Conservation (phyloP, 2,797 vertebrate species). For the Graptemys geographica region DNA sequence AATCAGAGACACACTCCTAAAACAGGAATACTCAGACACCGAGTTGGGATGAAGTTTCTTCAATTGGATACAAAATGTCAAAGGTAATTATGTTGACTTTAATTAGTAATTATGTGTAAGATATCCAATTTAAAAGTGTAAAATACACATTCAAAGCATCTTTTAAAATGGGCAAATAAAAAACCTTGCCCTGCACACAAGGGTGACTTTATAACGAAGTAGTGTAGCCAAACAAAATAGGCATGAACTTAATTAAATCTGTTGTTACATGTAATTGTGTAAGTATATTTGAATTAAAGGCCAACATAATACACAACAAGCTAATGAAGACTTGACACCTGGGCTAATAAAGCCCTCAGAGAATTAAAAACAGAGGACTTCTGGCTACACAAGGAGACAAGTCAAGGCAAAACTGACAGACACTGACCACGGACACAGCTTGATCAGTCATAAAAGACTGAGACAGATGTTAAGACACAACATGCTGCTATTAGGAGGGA, state of each 20-base stretch:
- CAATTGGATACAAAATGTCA: neutral
- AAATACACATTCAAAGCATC: neutral
- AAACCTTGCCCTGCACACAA: neutral
- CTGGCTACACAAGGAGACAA: neutral
- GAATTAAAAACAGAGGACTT: neutral
- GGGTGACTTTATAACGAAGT: neutral
- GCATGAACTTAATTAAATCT: neutral
- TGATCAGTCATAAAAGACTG: fast-evolving
- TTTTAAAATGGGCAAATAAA: neutral
- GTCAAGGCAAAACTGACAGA: neutral
- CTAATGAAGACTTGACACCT: neutral
- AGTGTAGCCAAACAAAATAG: neutral
- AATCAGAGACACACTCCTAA: neutral
- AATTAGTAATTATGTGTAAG: neutral
- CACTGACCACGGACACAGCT: neutral
- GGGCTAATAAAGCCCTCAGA: neutral
- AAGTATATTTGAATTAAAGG: neutral
- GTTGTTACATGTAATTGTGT: neutral
- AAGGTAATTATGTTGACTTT: neutral
- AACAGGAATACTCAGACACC: neutral
- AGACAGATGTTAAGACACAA: neutral
- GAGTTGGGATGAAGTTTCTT: constrained; percentile 1
- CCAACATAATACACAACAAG: neutral
- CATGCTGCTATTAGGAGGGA: neutral
- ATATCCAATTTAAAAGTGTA: constrained; percentile 18